Evolutionary conservation across 2,888 invertebrate species (phyloP), one percentile per base, ranked within the genome.

Genomic region (Tholera decimalis): DNA sequence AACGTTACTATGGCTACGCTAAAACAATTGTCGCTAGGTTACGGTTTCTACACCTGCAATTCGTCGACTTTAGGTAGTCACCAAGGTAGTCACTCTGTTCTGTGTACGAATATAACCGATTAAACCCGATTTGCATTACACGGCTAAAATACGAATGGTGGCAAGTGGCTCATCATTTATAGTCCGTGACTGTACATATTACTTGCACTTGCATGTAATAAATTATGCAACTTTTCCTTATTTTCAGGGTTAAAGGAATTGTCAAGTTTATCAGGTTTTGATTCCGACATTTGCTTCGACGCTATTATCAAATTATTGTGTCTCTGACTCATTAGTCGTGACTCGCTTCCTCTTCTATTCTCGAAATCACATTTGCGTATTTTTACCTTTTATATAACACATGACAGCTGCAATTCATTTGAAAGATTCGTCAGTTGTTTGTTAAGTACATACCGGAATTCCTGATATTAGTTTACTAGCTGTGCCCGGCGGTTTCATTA

Each of bases 291-390:
- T 65, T 11, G 9, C 24, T 24, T 43, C 63, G 15, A 62, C 20
- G 24, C 37, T 62, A 44, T n/a, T n/a, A n/a, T 37, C 37, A 49
- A 61, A 66, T 61, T 49, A 41, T 22, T 39, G 9, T 66, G 62
- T 50, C 35, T 20, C 30, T 62, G 66, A 72, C 72, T 72, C 49
- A 61, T 58, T n/a, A 28, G 35, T 61, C 15, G 35, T 72, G 62
- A 61, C 41, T 28, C 22, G 22, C 28, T 66, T 61, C 72, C 62
- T 72, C n/a, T 43, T 49, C 22, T 62, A 20, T 72, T 61, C 41
- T 49, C 33, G 28, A 18, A 50, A 49, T 49, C 30, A 35, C 13
- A 11, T 50, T 46, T 62, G 30, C 39, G 44, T 64, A 18, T 33
- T 44, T 57, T 37, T 30, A 26, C 22, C 41, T 33, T 41, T n/a